Percentiles rank a stretch among this genome's conserved stretches.
Evolutionary conservation across 2,113 vertebrate genomes (phyloP).

Genomic region (Echinops telfairi): DNA sequence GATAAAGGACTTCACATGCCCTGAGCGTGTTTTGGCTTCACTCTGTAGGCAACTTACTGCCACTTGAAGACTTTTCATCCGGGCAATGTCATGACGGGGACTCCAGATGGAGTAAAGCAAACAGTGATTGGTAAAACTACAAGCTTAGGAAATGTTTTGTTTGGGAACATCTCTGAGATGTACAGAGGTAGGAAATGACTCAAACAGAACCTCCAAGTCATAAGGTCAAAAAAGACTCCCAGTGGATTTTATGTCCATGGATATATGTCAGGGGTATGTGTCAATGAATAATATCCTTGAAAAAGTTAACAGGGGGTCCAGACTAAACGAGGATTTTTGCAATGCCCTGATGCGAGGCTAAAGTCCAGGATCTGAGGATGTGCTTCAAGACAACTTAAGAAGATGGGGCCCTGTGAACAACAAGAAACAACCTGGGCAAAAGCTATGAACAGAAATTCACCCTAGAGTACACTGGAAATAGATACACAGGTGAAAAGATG

Average conservation of each 20-base stretch:
- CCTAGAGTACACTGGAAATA: background rate
- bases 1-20: background rate
- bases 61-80: background rate
- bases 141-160: background rate
- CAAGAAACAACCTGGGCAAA: conserved; percentile 14
- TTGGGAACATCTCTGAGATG: background rate
- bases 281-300: background rate
- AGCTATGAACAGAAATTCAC: background rate
- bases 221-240: background rate
- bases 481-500: background rate
- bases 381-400: background rate
- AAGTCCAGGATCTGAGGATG: background rate
- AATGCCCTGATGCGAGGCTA: background rate
- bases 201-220: background rate
- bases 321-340: too few species aligned
- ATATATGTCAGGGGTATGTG: background rate
- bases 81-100: background rate
- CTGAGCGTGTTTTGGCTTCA: background rate
- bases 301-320: background rate
- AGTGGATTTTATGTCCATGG: background rate
- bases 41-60: background rate
- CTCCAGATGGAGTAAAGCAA: background rate
- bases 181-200: background rate
- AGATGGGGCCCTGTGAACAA: background rate
- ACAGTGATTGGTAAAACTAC: background rate